Conservation (phyloP, 1,140 invertebrate genomes). For the Trinorchestia longiramus region DNA sequence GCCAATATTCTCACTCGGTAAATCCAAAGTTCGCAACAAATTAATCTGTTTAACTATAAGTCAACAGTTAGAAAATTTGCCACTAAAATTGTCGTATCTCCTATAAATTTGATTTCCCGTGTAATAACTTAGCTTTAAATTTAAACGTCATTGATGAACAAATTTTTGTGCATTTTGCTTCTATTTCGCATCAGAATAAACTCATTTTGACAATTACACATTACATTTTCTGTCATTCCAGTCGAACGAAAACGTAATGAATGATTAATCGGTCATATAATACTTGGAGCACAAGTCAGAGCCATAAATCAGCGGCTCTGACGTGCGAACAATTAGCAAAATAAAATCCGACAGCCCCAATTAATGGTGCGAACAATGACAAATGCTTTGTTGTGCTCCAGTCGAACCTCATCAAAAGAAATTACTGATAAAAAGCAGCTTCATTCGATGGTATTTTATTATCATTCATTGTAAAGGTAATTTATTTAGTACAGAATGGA, state of each 20-base stretch:
- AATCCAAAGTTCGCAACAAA: no score
- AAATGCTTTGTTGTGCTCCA: background rate
- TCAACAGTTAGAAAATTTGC: no score
- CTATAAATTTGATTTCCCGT: no score
- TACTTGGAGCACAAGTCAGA: background rate
- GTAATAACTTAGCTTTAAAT: no score
- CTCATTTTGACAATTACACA: background rate
- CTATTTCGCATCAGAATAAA: background rate
- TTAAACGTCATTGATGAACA: no score
- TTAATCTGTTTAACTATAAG: no score
- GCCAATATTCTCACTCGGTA: no score
- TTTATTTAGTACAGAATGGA: background rate
- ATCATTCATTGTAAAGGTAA: background rate
- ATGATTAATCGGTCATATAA: background rate
- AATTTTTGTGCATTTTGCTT: no score
- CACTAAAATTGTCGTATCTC: no score
- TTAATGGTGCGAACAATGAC: background rate
- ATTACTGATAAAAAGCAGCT: background rate
- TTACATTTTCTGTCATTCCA: background rate
- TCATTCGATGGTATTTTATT: background rate
- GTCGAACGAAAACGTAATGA: background rate
- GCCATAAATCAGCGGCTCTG: background rate
- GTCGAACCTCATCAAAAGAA: background rate
- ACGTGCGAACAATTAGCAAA: background rate
- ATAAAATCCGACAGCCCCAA: background rate